phyloP scores from a whole-genome alignment of 2,888 invertebrate species.

The Orthosia gracilis region DNA sequence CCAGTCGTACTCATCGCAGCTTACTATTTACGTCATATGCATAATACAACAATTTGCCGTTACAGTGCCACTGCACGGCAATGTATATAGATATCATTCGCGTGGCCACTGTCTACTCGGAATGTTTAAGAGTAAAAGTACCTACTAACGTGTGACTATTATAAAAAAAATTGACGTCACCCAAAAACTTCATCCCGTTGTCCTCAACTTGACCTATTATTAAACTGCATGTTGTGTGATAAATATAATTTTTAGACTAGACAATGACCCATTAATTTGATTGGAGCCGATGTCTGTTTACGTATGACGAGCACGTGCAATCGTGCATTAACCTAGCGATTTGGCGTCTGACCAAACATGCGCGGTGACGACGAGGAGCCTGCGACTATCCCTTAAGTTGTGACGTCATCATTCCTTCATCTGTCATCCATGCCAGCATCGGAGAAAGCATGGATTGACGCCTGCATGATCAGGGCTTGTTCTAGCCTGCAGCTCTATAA shows the following conservation, averaged over 20 bases:
- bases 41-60: slow-evolving; percentile 18
- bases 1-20: neutral
- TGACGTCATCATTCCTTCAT: slow-evolving; percentile 21
- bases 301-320: slow-evolving; percentile 75
- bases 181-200: neutral
- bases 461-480: neutral
- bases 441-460: neutral
- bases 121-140: too few relatives aligned
- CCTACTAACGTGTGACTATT: too few relatives aligned
- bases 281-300: slow-evolving; percentile 38
- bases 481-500: neutral
- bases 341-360: slow-evolving; percentile 81
- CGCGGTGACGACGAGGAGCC: slow-evolving; percentile 57
- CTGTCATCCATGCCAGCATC: neutral
- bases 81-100: too few relatives aligned
- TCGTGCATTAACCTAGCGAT: slow-evolving; percentile 78
- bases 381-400: slow-evolving; percentile 20
- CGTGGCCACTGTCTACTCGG: too few relatives aligned
- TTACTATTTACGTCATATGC: slow-evolving; percentile 5
- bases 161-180: slow-evolving; percentile 16
- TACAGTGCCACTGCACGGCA: neutral
- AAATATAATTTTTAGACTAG: slow-evolving; percentile 57
- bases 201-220: slow-evolving; percentile 33
- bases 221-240: slow-evolving; percentile 32
- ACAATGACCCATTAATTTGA: slow-evolving; percentile 70